Evolutionary conservation across 2,888 invertebrate species (phyloP).

Genomic region (Yponomeuta evonymella): DNA sequence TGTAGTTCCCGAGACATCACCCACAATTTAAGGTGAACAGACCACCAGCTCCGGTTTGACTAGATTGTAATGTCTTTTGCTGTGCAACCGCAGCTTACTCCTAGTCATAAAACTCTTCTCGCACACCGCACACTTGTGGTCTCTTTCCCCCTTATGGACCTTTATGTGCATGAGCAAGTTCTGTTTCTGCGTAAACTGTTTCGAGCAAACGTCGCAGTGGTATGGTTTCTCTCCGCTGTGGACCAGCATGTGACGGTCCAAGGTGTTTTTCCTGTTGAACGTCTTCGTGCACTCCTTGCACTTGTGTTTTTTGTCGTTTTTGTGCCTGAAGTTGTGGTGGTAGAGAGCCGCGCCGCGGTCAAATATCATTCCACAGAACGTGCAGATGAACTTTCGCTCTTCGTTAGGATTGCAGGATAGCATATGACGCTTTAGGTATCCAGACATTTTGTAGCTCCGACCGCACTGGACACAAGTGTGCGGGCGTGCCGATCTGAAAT

Average conservation of each 20-base stretch:
- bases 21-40: too few species aligned
- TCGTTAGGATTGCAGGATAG: constrained; percentile 6
- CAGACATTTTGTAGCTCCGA: not conserved
- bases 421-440: not conserved
- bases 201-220: constrained; percentile 56
- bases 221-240: constrained; percentile 57
- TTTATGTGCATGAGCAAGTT: constrained; percentile 60
- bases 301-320: constrained; percentile 49
- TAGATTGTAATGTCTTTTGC: constrained; percentile 37
- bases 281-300: constrained; percentile 50
- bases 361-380: constrained; percentile 17
- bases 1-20: too few species aligned
- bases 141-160: constrained; percentile 52
- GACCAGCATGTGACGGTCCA: constrained; percentile 57
- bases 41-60: not conserved
- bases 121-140: constrained; percentile 47
- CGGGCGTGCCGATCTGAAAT: not conserved
- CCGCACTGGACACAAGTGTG: not conserved
- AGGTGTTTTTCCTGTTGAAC: constrained; percentile 57
- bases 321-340: constrained; percentile 14
- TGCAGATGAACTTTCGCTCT: constrained; percentile 19
- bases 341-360: constrained; percentile 16
- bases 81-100: constrained; percentile 49
- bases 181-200: constrained; percentile 58
- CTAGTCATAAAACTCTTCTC: constrained; percentile 50